Percentiles rank a stretch among this genome's conserved stretches.
These are phyloP conservation scores for Oxygymnocypris stewartii DNA, from an alignment of 2,113 vertebrate genomes.

Conservation along the genomic window DNA sequence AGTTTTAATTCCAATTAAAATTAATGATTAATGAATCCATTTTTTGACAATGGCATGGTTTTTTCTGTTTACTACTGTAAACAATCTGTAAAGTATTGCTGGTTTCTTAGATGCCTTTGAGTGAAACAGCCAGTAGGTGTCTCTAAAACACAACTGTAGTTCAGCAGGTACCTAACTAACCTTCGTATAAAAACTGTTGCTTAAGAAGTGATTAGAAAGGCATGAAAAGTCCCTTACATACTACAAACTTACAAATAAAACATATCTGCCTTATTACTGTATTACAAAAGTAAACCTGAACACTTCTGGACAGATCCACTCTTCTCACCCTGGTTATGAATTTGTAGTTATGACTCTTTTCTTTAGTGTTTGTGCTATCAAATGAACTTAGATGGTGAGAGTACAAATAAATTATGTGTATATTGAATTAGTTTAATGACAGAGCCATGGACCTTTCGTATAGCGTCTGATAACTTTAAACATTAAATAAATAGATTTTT, in stretches of 20 bases:
- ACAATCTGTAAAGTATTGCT: not conserved
- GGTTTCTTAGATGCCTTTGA: not conserved
- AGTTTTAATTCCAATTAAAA: too few relatives aligned
- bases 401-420: not conserved
- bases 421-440: not conserved
- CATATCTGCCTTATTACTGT: not conserved
- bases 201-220: not conserved
- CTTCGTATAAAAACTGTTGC: not conserved
- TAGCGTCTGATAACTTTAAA: not conserved
- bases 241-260: not conserved
- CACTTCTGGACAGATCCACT: not conserved
- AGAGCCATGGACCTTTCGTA: not conserved
- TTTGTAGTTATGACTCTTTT: not conserved
- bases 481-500: not conserved
- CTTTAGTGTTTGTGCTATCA: not conserved
- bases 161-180: not conserved
- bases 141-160: constrained; percentile 12
- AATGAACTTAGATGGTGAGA: not conserved
- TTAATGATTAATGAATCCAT: too few relatives aligned
- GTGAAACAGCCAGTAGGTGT: constrained; percentile 41
- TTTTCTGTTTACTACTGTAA: not conserved
- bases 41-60: too few relatives aligned
- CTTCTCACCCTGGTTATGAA: not conserved
- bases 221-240: not conserved
- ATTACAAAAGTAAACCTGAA: not conserved